Evolutionary conservation across 2,113 vertebrate genomes (phyloP).

Genomic region (Trichomycterus rosablanca): DNA sequence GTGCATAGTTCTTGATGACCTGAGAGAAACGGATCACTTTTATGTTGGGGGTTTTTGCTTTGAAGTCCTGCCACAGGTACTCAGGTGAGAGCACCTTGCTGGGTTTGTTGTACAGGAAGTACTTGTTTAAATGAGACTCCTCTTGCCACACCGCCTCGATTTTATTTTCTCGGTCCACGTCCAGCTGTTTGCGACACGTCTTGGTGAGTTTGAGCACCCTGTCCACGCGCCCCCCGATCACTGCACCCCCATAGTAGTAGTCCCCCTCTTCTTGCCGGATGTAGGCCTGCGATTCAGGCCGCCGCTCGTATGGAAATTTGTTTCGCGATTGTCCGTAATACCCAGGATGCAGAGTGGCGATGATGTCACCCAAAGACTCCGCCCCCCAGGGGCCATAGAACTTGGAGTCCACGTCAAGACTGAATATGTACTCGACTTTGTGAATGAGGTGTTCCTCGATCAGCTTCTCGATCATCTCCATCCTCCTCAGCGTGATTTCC

Average conservation of each 20-base stretch:
- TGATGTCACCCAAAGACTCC: conserved; percentile 59
- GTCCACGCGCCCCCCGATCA: conserved; percentile 30
- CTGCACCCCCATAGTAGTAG: conserved; percentile 44
- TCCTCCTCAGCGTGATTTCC: conserved; percentile 60
- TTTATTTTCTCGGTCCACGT: conserved; percentile 61
- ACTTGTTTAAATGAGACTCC: conserved; percentile 71
- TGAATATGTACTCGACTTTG: conserved; percentile 66
- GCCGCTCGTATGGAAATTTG: conserved; percentile 58
- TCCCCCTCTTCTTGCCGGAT: conserved; percentile 36
- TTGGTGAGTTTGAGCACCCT: conserved; percentile 28
- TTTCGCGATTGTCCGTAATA: conserved; percentile 47
- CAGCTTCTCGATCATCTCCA: conserved; percentile 60
- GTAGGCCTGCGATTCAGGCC: conserved; percentile 53
- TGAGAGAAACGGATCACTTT: conserved; percentile 57
- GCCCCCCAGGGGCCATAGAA: conserved; percentile 60
- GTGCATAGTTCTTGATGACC: conserved; percentile 25
- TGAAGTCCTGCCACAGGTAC: conserved; percentile 66
- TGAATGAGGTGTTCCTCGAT: conserved; percentile 29
- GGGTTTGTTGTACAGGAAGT: conserved; percentile 63
- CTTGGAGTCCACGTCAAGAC: conserved; percentile 60
- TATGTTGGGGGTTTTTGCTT: conserved; percentile 48
- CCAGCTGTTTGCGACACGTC: conserved; percentile 57
- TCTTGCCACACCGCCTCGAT: conserved; percentile 68
- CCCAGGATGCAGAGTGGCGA: conserved; percentile 62
- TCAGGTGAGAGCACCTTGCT: conserved; percentile 69